These are phyloP conservation scores for Nasonia longicornis DNA, from an alignment of 1,140 invertebrate genomes.

Conservation along the genomic window DNA sequence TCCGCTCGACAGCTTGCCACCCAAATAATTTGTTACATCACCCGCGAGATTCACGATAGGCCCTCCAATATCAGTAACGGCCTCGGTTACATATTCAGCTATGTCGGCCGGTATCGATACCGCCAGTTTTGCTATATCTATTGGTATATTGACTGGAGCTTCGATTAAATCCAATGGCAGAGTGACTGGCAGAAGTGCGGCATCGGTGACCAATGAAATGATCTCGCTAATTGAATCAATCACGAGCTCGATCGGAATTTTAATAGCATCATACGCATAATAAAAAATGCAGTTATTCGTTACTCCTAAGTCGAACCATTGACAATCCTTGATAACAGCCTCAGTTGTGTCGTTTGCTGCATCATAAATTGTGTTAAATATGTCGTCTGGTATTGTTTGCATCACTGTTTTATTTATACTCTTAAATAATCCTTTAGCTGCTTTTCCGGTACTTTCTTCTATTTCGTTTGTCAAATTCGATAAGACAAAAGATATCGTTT, in stretches of 20 bases:
- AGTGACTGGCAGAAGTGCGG: neutral
- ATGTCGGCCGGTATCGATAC: neutral
- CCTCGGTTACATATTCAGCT: neutral
- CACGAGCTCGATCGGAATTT: neutral
- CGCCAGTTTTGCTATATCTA: neutral
- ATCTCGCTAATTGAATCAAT: neutral
- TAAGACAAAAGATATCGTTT: neutral
- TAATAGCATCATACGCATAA: neutral
- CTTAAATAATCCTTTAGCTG: neutral
- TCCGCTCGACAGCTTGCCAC: neutral
- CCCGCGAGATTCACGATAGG: neutral
- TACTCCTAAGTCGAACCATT: neutral
- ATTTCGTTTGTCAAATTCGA: neutral
- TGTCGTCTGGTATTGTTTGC: neutral
- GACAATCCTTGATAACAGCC: neutral
- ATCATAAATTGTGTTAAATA: neutral
- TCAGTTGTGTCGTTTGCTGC: neutral
- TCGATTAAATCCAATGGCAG: neutral
- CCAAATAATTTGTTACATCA: neutral
- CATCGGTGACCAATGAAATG: neutral
- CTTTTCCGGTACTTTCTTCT: neutral
- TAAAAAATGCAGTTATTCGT: slow-evolving; percentile 19
- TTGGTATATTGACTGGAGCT: neutral
- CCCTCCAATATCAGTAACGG: neutral
- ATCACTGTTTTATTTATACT: neutral